These are phyloP conservation scores for Phalacrocorax pelagicus DNA, from an alignment of 2,113 vertebrate species.

Conservation along the genomic window DNA sequence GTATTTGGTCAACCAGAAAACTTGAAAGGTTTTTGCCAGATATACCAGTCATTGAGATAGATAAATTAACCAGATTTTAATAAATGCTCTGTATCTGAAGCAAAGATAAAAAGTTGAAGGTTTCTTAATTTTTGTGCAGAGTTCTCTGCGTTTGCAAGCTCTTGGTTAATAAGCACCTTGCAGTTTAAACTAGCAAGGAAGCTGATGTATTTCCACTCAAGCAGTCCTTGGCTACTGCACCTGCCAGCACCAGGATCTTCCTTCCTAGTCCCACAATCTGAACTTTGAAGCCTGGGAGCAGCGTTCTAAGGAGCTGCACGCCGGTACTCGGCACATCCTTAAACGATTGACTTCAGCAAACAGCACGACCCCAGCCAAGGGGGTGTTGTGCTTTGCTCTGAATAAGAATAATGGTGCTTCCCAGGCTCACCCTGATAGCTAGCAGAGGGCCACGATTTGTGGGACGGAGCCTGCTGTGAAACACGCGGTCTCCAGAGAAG, in stretches of 20 bases:
- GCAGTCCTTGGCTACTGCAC: neutral
- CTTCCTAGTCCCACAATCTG: neutral
- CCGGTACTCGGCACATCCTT: neutral
- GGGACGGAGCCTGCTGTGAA: neutral
- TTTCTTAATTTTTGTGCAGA: neutral
- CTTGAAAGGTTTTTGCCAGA: neutral
- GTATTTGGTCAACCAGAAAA: neutral
- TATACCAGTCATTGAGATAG: neutral
- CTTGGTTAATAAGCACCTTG: neutral
- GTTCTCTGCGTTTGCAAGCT: neutral
- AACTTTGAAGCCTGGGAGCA: neutral
- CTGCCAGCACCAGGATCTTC: neutral
- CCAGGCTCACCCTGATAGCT: neutral
- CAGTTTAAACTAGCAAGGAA: neutral
- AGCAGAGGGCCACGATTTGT: neutral
- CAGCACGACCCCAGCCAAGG: neutral
- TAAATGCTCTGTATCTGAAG: neutral
- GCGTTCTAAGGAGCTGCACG: accelerated
- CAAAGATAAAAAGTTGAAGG: neutral
- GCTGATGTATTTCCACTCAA: neutral
- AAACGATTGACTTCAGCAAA: neutral
- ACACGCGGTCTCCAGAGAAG: neutral
- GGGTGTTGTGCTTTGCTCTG: neutral
- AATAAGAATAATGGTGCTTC: neutral
- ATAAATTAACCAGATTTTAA: neutral